Conservation (phyloP, 2,888 invertebrate species). For the Mesorhabditis sp. region DNA sequence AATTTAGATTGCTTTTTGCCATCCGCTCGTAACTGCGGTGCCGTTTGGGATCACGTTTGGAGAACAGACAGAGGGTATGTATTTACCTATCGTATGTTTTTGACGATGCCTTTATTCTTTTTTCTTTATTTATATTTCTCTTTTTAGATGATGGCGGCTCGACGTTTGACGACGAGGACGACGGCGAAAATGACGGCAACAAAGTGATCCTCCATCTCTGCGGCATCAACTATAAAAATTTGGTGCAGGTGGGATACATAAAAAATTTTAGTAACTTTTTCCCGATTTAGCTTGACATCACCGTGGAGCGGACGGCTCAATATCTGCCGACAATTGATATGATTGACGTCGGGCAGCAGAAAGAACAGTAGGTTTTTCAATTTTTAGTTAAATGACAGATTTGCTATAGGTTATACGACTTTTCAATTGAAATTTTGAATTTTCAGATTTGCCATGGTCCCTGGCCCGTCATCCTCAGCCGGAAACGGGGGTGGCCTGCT, state of each 20-base stretch:
- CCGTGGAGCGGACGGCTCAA: too few relatives aligned
- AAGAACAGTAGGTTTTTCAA: neutral
- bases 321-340: too few relatives aligned
- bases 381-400: neutral
- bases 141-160: neutral
- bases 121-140: neutral
- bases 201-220: neutral
- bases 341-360: neutral
- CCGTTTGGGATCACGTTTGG: slow-evolving; percentile 9
- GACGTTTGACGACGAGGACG: slow-evolving; percentile 10
- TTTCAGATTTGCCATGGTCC: neutral
- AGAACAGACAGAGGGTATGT: neutral
- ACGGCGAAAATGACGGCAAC: slow-evolving; percentile 10
- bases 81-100: neutral
- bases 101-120: too few relatives aligned
- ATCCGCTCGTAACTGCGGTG: slow-evolving; percentile 21
- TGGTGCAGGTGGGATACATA: neutral
- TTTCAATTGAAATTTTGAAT: neutral
- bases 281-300: neutral
- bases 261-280: neutral
- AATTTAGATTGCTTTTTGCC: slow-evolving; percentile 26
- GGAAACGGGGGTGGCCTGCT: neutral
- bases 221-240: slow-evolving; percentile 6
- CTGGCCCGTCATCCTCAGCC: neutral
- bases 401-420: neutral